Conservation (phyloP, 1,140 invertebrate genomes). For the Cyphomyrmex costatus region DNA sequence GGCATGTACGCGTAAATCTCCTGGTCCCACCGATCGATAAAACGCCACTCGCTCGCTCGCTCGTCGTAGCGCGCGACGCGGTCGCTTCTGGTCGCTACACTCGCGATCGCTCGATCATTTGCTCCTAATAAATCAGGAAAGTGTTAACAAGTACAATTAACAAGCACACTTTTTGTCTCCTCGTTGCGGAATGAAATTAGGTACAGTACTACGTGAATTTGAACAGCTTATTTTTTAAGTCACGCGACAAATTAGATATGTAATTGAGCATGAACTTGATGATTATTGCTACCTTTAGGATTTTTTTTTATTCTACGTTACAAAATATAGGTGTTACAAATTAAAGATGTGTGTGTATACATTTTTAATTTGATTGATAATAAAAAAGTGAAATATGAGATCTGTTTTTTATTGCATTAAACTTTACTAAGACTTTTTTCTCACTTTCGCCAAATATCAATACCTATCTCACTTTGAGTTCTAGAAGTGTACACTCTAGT, state of each 20-base stretch:
- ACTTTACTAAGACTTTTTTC: no score
- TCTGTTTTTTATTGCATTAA: no score
- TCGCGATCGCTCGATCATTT: constrained; percentile 66
- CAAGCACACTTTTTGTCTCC: constrained; percentile 17
- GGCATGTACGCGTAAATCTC: constrained; percentile 83
- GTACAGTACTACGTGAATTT: background rate
- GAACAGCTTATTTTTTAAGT: background rate
- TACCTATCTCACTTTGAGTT: no score
- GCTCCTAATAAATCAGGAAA: constrained; percentile 48
- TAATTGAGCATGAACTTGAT: background rate
- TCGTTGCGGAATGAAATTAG: background rate
- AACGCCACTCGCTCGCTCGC: constrained; percentile 71
- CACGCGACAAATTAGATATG: background rate
- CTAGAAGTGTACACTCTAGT: no score
- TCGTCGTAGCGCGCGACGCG: constrained; percentile 72
- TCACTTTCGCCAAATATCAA: no score
- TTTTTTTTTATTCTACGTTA: background rate
- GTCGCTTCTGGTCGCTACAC: constrained; percentile 39
- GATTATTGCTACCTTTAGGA: background rate
- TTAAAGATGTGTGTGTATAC: background rate
- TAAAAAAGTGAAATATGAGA: background rate
- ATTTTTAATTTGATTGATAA: background rate
- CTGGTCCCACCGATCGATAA: constrained; percentile 80
- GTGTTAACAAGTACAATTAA: constrained; percentile 46
- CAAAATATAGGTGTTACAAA: background rate